Percentiles rank a stretch among this genome's conserved stretches.
phyloP scores from a whole-genome alignment of 2,888 invertebrate genomes.

The Netelia melanura region DNA sequence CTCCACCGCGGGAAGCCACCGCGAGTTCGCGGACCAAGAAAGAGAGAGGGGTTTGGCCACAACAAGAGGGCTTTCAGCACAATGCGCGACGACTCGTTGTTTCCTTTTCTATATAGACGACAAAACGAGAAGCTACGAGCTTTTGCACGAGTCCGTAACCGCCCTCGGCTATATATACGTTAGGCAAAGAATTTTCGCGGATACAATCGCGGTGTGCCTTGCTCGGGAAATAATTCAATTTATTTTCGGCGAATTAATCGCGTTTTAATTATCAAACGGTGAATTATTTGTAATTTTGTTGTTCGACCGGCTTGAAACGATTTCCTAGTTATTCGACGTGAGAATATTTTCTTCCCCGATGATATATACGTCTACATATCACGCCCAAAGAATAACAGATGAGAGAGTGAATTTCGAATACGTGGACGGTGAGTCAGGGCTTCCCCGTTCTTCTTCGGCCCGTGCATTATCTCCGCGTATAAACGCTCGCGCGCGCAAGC shows the following conservation, averaged over 20 bases:
- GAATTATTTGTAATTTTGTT: too few species aligned
- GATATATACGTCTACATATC: constrained; percentile 18
- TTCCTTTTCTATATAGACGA: constrained; percentile 38
- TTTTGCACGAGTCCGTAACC: constrained; percentile 67
- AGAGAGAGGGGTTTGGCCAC: constrained; percentile 18
- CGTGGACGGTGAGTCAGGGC: constrained; percentile 65
- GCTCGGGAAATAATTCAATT: background rate
- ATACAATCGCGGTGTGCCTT: constrained; percentile 11
- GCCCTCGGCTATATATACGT: constrained; percentile 60
- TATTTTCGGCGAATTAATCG: background rate
- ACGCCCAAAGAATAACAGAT: constrained; percentile 50
- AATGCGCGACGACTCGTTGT: constrained; percentile 70
- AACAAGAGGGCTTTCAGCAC: constrained; percentile 61
- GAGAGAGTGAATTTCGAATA: constrained; percentile 56
- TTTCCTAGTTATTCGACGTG: background rate
- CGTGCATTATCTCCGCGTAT: constrained; percentile 56
- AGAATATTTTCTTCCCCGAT: constrained; percentile 18
- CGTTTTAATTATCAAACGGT: background rate
- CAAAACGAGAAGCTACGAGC: constrained; percentile 23
- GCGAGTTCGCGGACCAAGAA: background rate
- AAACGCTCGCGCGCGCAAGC: constrained; percentile 37
- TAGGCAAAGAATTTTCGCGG: constrained; percentile 38
- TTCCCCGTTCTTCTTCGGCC: constrained; percentile 54
- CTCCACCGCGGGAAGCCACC: constrained; percentile 29
- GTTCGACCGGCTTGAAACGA: background rate